Evolutionary conservation across 2,888 invertebrate species (phyloP).

Genomic region (Adelognathus sp.): DNA sequence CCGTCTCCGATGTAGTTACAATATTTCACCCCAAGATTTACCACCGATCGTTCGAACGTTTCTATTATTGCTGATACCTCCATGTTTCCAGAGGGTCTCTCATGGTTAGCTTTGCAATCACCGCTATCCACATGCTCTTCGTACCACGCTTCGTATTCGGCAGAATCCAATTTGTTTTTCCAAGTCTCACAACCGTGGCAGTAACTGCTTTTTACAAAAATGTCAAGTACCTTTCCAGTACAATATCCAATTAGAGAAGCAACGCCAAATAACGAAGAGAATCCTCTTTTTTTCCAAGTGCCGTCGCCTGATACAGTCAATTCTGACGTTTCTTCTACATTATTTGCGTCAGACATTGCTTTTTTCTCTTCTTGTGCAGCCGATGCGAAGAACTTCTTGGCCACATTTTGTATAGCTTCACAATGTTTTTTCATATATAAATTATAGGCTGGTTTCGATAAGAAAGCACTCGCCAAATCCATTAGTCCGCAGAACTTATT

Average conservation of each 20-base stretch:
- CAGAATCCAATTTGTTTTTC: constrained; percentile 53
- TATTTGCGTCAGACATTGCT: constrained; percentile 58
- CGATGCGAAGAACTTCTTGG: constrained; percentile 35
- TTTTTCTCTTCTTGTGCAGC: constrained; percentile 60
- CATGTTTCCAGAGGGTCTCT: constrained; percentile 56
- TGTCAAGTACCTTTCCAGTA: constrained; percentile 58
- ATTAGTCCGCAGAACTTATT: constrained; percentile 58
- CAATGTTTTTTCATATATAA: constrained; percentile 40
- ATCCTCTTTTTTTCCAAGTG: constrained; percentile 61
- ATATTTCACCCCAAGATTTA: no score
- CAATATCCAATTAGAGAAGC: constrained; percentile 49
- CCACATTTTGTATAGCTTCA: constrained; percentile 43
- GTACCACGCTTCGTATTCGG: constrained; percentile 60
- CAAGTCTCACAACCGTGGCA: constrained; percentile 58
- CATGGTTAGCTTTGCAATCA: constrained; percentile 44
- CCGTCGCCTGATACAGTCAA: constrained; percentile 64
- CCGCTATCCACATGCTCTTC: constrained; percentile 52
- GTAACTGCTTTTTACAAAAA: constrained; percentile 53
- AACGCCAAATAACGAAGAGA: constrained; percentile 52
- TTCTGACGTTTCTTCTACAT: constrained; percentile 60
- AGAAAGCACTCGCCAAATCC: constrained; percentile 55
- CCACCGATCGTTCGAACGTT: constrained; percentile 56
- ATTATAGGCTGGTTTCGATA: constrained; percentile 52
- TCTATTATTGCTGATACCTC: constrained; percentile 53
- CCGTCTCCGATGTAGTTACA: no score